Evolutionary conservation across 2,113 vertebrate genomes (phyloP).

Genomic region (Mohoua ochrocephala): DNA sequence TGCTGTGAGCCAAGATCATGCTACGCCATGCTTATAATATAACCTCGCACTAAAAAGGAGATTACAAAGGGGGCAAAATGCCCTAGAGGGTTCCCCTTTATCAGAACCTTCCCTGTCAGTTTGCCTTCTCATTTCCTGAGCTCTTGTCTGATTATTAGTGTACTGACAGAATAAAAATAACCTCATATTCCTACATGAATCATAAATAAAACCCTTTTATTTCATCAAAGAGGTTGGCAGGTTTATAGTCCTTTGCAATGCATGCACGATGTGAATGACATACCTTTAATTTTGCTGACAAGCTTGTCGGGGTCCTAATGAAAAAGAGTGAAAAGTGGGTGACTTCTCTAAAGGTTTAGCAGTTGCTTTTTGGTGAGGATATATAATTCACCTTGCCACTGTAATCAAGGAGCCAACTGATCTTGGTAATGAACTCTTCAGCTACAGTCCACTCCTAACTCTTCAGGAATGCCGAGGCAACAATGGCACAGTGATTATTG

Average conservation of each 20-base stretch:
- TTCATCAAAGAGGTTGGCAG: conserved; percentile 87
- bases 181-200: conserved; percentile 83
- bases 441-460: conserved; percentile 72
- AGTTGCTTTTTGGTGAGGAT: conserved; percentile 79
- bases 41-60: conserved; percentile 73
- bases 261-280: conserved; percentile 87
- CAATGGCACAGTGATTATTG: conserved; percentile 58
- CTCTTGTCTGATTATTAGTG: conserved; percentile 83
- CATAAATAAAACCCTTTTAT: conserved; percentile 87
- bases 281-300: conserved; percentile 98
- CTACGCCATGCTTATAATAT: conserved; percentile 70
- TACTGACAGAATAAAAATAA: conserved; percentile 84
- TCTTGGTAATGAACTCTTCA: conserved; percentile 78
- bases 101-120: conserved; percentile 80
- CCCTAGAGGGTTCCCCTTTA: conserved; percentile 79
- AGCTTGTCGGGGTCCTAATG: conserved; percentile 84
- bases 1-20: conserved; percentile 69
- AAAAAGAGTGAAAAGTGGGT: conserved; percentile 79
- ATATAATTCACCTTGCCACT: conserved; percentile 78
- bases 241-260: conserved; percentile 89
- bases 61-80: conserved; percentile 80
- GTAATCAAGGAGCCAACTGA: conserved; percentile 74
- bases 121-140: conserved; percentile 78
- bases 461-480: conserved; percentile 62
- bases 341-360: conserved; percentile 84